A percentile compares a stretch with the other conserved stretches of the same genome.
Evolutionary conservation across 2,113 vertebrate species (phyloP).

Genomic region (Pituophis catenifer): DNA sequence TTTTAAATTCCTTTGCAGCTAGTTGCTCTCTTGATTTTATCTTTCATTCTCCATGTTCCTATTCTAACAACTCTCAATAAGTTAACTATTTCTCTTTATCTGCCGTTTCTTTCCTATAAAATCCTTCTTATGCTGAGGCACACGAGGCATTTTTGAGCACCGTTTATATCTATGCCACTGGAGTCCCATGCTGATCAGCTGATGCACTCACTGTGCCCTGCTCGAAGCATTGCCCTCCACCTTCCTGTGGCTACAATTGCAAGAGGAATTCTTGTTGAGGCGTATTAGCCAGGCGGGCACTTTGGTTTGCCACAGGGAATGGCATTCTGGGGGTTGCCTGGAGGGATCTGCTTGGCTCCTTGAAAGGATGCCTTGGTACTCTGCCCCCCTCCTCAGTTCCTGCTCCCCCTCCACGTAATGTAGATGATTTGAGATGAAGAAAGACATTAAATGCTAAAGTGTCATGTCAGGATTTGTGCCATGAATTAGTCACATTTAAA

Average conservation of each 20-base stretch:
- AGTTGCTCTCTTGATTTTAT: not conserved
- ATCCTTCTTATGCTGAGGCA: not conserved
- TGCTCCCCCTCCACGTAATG: not conserved
- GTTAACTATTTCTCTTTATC: not conserved
- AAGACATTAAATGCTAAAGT: not conserved
- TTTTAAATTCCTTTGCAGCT: not conserved
- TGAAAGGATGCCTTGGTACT: not conserved
- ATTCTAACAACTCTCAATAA: not conserved
- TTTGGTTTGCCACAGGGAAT: not conserved
- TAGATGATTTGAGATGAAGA: not conserved
- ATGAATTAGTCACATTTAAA: not conserved
- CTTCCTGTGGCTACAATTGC: not conserved
- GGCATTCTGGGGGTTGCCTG: not conserved
- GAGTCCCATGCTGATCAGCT: not conserved
- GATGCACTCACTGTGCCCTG: not conserved
- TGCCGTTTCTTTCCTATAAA: not conserved
- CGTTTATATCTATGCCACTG: not conserved
- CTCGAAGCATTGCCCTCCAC: not conserved
- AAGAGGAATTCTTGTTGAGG: not conserved
- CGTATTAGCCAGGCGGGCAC: not conserved
- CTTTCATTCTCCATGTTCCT: not conserved
- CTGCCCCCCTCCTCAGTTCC: too few species aligned
- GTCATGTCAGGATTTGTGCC: not conserved
- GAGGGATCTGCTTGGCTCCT: not conserved
- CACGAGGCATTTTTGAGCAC: not conserved